Base-by-base conservation (phyloP, 1,140 invertebrate species). In the Drosophila fuyamai region DNA sequence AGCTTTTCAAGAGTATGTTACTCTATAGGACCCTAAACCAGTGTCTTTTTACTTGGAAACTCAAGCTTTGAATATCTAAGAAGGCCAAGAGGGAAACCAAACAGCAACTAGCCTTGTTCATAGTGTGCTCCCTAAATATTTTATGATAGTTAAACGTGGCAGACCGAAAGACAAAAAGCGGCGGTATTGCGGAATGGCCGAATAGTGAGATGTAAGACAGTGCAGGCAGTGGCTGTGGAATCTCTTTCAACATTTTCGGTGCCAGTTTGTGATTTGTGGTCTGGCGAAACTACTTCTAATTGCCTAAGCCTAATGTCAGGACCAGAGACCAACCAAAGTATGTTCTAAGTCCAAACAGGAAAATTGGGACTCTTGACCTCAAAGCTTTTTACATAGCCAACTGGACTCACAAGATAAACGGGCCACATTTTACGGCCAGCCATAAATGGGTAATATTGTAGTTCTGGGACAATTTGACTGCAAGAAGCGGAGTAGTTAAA, bases 401-500 rank as follows among this genome's bases (percentile, higher is more conserved):
- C 48, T 54, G 48, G 9, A 36, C 14, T 35, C 27, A 38, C 18
- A 32, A 76, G 59, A 63, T 47, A 48, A 66, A 10, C 29, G 53
- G 29, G 41, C 40, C 59, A 41, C 65, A 70, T 48, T 82, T 82
- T 82, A 82, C 71, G 65, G 62, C 47, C 48, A 54, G 68, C 63
- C 62, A 75, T 82, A 75, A 82, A 82, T 78, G 62, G 57, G 70
- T 62, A 83, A 79, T 79, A 51, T 35, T 6, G 29, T 16, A 59
- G 65, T 16, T 59, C 43, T 43, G 57, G 40, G 57, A 40, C 50
- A 55, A 36, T 35, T 65, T 36, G 32, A 41, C 44, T 56, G 43
- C 46, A 58, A 32, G 63, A 70, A 62, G 67, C 32, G 47, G 36
- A 41, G 62, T 54, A 76, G 75, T 84, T 73, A 79, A 83, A 82